Conservation (phyloP, 2,797 vertebrate species). For the Falco rusticolus region DNA sequence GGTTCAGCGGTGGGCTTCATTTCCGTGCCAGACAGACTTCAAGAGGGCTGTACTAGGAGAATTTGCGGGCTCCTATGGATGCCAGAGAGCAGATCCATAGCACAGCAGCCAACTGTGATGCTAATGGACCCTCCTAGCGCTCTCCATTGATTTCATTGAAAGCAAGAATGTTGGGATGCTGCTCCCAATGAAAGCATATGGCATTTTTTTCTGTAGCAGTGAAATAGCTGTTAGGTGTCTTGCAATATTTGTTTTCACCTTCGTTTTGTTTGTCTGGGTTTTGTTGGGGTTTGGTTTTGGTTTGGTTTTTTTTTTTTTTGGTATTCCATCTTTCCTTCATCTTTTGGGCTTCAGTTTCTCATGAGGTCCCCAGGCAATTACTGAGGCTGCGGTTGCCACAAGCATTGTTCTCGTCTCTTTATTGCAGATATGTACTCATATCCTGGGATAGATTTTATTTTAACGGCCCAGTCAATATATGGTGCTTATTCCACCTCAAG, state of each 20-base stretch:
- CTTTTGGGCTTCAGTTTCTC: slow-evolving; percentile 7
- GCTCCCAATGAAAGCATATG: neutral
- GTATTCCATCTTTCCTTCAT: neutral
- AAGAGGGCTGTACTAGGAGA: neutral
- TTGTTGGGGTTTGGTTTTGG: too few relatives aligned
- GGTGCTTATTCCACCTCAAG: slow-evolving; percentile 30
- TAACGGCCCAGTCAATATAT: neutral
- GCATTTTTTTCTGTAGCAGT: neutral
- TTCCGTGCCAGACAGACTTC: neutral
- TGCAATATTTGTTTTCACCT: neutral
- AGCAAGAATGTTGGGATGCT: neutral
- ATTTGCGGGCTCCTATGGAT: neutral
- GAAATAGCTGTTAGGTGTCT: neutral
- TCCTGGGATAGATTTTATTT: slow-evolving; percentile 30
- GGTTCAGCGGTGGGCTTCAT: neutral
- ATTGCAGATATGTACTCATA: slow-evolving; percentile 30
- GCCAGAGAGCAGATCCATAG: neutral
- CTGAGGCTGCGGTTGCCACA: neutral
- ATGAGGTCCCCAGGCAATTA: neutral
- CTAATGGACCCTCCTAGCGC: slow-evolving; percentile 21
- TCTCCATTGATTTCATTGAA: slow-evolving; percentile 41
- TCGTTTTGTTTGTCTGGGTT: neutral
- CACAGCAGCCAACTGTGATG: neutral
- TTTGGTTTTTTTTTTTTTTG: neutral
- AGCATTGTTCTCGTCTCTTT: slow-evolving; percentile 12